Conservation (phyloP, 2,888 invertebrate genomes). For the Chaitophorus viminalis region DNA sequence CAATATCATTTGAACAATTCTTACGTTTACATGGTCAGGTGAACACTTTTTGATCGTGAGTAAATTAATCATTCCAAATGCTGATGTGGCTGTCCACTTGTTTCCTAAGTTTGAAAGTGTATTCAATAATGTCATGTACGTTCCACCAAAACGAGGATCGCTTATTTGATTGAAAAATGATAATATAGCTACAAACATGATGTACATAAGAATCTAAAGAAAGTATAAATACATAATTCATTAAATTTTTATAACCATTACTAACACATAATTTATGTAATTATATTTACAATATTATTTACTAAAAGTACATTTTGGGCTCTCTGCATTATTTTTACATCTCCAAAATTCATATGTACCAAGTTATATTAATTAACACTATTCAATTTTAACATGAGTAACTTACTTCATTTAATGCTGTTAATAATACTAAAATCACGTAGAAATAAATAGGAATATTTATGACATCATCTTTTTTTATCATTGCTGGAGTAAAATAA, state of each 20-base stretch:
- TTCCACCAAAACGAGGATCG: slow-evolving; percentile 96
- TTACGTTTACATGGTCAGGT: slow-evolving; percentile 68
- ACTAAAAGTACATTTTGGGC: neutral
- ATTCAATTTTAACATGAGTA: too few relatives aligned
- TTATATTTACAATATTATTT: neutral
- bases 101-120: slow-evolving; percentile 95
- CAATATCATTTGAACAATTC: too few relatives aligned
- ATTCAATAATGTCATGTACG: slow-evolving; percentile 99
- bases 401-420: slow-evolving; percentile 14
- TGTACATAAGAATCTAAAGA: slow-evolving; percentile 80
- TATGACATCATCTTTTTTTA: neutral
- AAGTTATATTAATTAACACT: too few relatives aligned
- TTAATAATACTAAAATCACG: neutral
- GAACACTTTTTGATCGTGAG: slow-evolving; percentile 82
- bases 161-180: slow-evolving; percentile 97
- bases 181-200: slow-evolving; percentile 98
- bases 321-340: neutral
- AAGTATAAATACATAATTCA: neutral
- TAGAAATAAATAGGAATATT: neutral
- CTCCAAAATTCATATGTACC: neutral
- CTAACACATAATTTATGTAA: neutral
- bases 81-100: slow-evolving; percentile 94
- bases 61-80: slow-evolving; percentile 90
- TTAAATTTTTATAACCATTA: neutral
- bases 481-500: neutral